Percentiles rank a stretch among this genome's conserved stretches.
Evolutionary conservation across 2,888 invertebrate genomes (phyloP).

Genomic region (Barypeithes pellucidus): DNA sequence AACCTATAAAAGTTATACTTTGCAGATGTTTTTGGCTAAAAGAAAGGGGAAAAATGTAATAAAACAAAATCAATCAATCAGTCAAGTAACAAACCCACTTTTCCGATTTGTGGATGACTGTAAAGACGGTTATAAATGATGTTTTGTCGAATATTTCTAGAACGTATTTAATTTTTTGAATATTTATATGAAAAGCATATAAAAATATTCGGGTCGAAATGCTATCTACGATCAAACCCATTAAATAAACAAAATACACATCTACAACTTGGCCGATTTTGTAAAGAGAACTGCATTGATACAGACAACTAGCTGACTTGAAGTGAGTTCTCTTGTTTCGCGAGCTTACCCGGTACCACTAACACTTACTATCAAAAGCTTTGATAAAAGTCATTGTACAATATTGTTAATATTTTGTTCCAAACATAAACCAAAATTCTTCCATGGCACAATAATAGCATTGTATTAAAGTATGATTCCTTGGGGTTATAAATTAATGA

Average conservation of each 20-base stretch:
- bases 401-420: neutral
- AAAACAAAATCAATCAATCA: slow-evolving; percentile 55
- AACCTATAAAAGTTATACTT: slow-evolving; percentile 44
- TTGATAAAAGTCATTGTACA: neutral
- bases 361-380: neutral
- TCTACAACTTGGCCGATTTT: too few relatives aligned
- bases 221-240: too few relatives aligned
- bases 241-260: too few relatives aligned
- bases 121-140: slow-evolving; percentile 53
- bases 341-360: too few relatives aligned
- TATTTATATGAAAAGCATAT: too few relatives aligned
- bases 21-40: slow-evolving; percentile 43
- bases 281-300: too few relatives aligned
- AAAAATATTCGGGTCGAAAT: too few relatives aligned
- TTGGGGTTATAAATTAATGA: slow-evolving; percentile 30
- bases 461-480: slow-evolving; percentile 28
- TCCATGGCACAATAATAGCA: neutral
- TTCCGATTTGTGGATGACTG: slow-evolving; percentile 49
- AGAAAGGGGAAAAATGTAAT: slow-evolving; percentile 52
- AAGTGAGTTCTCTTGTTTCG: too few relatives aligned
- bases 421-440: slow-evolving; percentile 1
- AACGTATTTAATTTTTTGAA: slow-evolving; percentile 25
- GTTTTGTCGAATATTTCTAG: slow-evolving; percentile 23
- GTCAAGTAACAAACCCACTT: slow-evolving; percentile 52
- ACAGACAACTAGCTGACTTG: too few relatives aligned